A percentile compares a stretch with the other conserved stretches of the same genome.
These are phyloP conservation scores for Pelodiscus sinensis DNA, from an alignment of 2,113 vertebrate genomes.

Conservation along the genomic window DNA sequence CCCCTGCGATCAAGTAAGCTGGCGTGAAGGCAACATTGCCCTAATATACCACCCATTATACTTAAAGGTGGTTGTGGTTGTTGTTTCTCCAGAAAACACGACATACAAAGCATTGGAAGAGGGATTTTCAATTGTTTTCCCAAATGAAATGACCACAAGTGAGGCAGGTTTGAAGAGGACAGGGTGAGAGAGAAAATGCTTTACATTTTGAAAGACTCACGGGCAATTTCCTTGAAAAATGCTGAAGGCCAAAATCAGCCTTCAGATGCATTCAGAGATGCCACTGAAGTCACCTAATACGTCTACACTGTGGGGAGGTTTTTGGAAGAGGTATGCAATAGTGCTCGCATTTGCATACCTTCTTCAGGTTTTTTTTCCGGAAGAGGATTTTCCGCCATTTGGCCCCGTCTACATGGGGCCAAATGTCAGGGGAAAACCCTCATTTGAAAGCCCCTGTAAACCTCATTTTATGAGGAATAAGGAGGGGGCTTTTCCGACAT, in stretches of 20 bases:
- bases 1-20: neutral
- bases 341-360: no score
- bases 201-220: neutral
- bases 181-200: neutral
- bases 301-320: no score
- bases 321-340: no score
- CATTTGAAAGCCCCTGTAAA: no score
- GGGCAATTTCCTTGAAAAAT: neutral
- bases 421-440: no score
- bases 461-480: no score
- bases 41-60: neutral
- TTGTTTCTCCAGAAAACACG: neutral
- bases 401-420: no score
- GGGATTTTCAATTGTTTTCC: neutral
- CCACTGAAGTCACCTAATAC: neutral
- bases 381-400: no score
- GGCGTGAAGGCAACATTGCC: neutral
- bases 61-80: neutral
- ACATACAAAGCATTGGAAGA: neutral
- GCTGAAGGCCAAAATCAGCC: neutral
- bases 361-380: no score
- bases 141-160: neutral
- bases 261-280: neutral
- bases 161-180: neutral
- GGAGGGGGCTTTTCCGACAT: no score